Evolutionary conservation across 2,888 invertebrate genomes (phyloP).

Genomic region (Apocheima hispidaria): DNA sequence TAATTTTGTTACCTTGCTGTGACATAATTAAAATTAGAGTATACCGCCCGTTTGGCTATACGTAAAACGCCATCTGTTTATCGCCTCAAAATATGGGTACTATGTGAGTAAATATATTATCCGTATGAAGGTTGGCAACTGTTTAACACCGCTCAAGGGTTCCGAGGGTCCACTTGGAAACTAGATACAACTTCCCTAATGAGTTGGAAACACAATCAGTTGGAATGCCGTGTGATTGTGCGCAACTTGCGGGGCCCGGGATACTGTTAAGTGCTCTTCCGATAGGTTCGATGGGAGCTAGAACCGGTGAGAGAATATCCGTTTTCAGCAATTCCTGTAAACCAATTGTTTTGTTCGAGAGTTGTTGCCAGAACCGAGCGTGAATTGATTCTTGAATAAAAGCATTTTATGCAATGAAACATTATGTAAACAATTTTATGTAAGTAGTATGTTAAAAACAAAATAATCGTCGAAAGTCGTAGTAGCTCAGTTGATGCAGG

Average conservation of each 20-base stretch:
- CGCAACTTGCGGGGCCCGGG: slow-evolving; percentile 40
- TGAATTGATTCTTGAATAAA: too few relatives aligned
- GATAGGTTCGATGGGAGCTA: slow-evolving; percentile 19
- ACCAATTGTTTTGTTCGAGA: slow-evolving; percentile 9
- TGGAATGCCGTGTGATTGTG: slow-evolving; percentile 53
- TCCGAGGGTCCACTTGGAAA: slow-evolving; percentile 25
- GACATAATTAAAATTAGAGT: too few relatives aligned
- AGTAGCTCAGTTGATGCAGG: too few relatives aligned
- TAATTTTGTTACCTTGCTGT: too few relatives aligned
- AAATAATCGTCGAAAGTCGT: too few relatives aligned
- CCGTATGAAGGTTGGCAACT: slow-evolving; percentile 18
- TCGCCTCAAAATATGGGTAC: not conserved
- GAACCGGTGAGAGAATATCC: slow-evolving; percentile 9
- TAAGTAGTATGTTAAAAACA: too few relatives aligned
- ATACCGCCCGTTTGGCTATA: too few relatives aligned
- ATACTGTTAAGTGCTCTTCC: slow-evolving; percentile 41
- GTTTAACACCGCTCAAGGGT: slow-evolving; percentile 18
- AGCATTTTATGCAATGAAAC: too few relatives aligned
- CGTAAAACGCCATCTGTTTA: too few relatives aligned
- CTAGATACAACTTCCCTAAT: slow-evolving; percentile 51
- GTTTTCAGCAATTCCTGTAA: slow-evolving; percentile 11
- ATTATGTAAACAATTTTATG: too few relatives aligned
- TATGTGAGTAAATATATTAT: not conserved
- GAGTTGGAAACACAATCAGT: slow-evolving; percentile 60
- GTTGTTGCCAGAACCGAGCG: not conserved